Evolutionary conservation across 2,888 invertebrate species (phyloP), one percentile per base, ranked within the genome.

Genomic region (Agrotis clavis): DNA sequence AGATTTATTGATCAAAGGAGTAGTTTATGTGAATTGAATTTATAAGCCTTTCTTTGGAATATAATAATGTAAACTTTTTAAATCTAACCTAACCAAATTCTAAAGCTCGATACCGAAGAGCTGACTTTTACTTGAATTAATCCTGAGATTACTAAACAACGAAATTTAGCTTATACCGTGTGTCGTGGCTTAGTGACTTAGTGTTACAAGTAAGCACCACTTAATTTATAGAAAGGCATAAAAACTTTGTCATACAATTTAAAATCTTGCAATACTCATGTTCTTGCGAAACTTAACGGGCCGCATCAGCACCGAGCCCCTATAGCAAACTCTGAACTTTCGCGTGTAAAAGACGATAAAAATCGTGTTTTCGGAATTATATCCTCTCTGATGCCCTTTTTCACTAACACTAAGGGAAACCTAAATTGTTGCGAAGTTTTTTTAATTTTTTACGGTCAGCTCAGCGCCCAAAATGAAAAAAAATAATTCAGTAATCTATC

Each of bases 221-320:
- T 4, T 41, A 4, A 41, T 41, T 41, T 2, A 41, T 11, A 41
- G 2, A 11, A 41, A 41, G 41, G 41, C 41, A 41, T 16, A 47
- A 16, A 48, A 65, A 61, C 25, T 53, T 48, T 35, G 18, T 18
- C n/a, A 11, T n/a, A 25, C 41, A 16, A 50, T 82, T 82, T 67
- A 61, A 82, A 71, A 65, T 4, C 25, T 64, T 66, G 56, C 63
- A 61, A 41, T 57, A 61, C 56, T 35, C 54, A 48, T 66, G 59
- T 54, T 59, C 3, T 45, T 50, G 45, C 50, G n/a, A 51, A 72
- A 63, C 54, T 71, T 59, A 69, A 71, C 70, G 57, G 73, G 70
- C 79, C 72, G 73, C 70, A 77, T 82, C 50, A 21, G n/a, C 14
- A 56, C 56, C 30, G 25, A 45, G 21, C 83, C 83, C 83, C 69